phyloP scores from a whole-genome alignment of 2,888 invertebrate species.

The Opisthograptis luteolata region DNA sequence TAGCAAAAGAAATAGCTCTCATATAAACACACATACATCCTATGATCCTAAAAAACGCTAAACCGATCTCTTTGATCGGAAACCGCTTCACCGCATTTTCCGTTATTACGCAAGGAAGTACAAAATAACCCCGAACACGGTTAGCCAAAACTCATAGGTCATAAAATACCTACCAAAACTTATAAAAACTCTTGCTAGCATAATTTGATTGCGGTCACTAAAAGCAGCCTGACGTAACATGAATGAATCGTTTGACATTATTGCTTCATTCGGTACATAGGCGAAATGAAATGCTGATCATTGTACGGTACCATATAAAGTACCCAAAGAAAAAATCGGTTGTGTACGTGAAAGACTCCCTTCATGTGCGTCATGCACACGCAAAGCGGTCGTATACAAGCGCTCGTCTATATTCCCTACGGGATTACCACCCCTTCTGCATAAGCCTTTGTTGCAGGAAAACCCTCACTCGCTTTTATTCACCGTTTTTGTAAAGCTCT shows the following conservation, averaged over 20 bases:
- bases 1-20: too few relatives aligned
- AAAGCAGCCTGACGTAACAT: constrained; percentile 13
- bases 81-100: constrained; percentile 4
- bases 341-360: constrained; percentile 16
- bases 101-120: constrained; percentile 9
- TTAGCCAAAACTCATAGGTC: constrained; percentile 20
- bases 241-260: constrained; percentile 32
- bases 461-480: constrained; percentile 24
- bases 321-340: constrained; percentile 9
- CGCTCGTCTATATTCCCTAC: constrained; percentile 24
- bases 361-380: constrained; percentile 35
- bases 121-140: constrained; percentile 12
- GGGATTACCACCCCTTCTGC: constrained; percentile 21
- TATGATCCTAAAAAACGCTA: background rate
- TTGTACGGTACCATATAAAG: background rate
- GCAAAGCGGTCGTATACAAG: constrained; percentile 16
- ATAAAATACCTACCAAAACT: constrained; percentile 23
- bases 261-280: constrained; percentile 16
- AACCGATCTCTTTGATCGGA: constrained; percentile 18
- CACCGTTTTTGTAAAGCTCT: constrained; percentile 23
- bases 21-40: too few relatives aligned
- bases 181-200: constrained; percentile 7
- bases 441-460: constrained; percentile 29
- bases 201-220: constrained; percentile 23
- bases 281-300: constrained; percentile 19